Evolutionary conservation across 1,140 invertebrate genomes (phyloP), one percentile per base, ranked within the genome.

Genomic region (Notospermus geniculatus): DNA sequence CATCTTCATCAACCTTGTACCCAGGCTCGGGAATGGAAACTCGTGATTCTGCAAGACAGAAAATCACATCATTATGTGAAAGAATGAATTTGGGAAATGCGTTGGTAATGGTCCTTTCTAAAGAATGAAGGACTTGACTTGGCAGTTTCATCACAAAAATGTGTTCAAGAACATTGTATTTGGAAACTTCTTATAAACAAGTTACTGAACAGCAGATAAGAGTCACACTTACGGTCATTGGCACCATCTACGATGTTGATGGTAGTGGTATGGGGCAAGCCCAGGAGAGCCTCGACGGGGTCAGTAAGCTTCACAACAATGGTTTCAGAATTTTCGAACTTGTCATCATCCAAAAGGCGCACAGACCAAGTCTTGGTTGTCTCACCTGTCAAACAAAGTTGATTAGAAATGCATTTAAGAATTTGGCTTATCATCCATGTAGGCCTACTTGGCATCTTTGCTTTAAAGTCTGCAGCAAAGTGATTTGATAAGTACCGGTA

Each of bases 211-310:
- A n/a, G n/a, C n/a, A n/a, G n/a, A n/a, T n/a, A n/a, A n/a, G n/a
- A n/a, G n/a, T n/a, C n/a, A n/a, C n/a, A 36, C 67, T 65, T 74
- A 83, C 82, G 32, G 15, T 36, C 81, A 71, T 83, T 81, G 71
- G 82, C 82, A 9, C 62, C 36, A 57, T 83, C 82, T 1, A 63
- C 27, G 30, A 83, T 80, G 41, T 65, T 73, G 11, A 83, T 70
- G 28, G 64, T 59, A 19, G 78, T 72, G 7, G 65, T 56, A 25
- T 66, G 46, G 13, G 79, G 77, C 23, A 71, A 53, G 57, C 80
- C 80, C 11, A 83, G 25, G 17, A 76, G 70, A 15, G 77, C 72
- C 63, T 74, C 72, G 13, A 81, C 74, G 25, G 82, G 81, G 7
- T 80, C 73, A 65, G 64, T 66, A 23, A 83, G 68, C 23, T 68